These are phyloP conservation scores for Rugalucina vietnamica DNA, from an alignment of 2,888 invertebrate species.

Conservation along the genomic window DNA sequence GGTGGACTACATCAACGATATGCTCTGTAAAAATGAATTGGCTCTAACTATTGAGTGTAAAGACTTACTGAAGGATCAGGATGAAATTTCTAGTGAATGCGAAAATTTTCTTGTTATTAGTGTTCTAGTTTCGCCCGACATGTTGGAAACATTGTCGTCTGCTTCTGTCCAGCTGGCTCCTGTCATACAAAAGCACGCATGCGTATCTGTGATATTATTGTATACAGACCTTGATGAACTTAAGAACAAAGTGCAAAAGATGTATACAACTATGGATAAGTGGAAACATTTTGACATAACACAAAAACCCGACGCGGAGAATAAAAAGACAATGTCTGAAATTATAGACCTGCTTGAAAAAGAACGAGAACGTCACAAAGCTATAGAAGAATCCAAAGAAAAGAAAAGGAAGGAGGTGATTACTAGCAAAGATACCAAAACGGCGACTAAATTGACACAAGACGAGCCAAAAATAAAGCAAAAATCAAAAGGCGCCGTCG, in stretches of 20 bases:
- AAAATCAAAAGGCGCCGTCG: constrained; percentile 2
- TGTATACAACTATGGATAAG: background rate
- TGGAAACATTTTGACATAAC: constrained; percentile 44
- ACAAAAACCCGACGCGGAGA: constrained; percentile 16
- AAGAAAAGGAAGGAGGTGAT: too few relatives aligned
- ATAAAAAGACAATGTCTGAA: constrained; percentile 29
- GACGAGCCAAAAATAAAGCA: background rate
- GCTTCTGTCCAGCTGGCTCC: background rate
- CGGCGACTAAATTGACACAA: background rate
- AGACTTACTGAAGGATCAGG: constrained; percentile 12
- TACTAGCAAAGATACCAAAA: too few relatives aligned
- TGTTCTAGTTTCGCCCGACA: constrained; percentile 39
- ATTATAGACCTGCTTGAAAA: constrained; percentile 34
- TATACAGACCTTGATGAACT: constrained; percentile 13
- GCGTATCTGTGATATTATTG: constrained; percentile 39
- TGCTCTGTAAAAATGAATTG: constrained; percentile 11
- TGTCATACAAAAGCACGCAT: constrained; percentile 14
- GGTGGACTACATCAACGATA: constrained; percentile 28
- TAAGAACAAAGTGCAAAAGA: constrained; percentile 13
- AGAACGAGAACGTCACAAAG: background rate
- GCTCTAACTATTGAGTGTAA: constrained; percentile 7
- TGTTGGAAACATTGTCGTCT: constrained; percentile 40
- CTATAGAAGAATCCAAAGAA: too few relatives aligned
- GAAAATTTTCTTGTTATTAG: constrained; percentile 14
- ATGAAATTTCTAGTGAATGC: background rate